Base-by-base conservation (phyloP, 1,140 invertebrate genomes). In the Samia ricini region DNA sequence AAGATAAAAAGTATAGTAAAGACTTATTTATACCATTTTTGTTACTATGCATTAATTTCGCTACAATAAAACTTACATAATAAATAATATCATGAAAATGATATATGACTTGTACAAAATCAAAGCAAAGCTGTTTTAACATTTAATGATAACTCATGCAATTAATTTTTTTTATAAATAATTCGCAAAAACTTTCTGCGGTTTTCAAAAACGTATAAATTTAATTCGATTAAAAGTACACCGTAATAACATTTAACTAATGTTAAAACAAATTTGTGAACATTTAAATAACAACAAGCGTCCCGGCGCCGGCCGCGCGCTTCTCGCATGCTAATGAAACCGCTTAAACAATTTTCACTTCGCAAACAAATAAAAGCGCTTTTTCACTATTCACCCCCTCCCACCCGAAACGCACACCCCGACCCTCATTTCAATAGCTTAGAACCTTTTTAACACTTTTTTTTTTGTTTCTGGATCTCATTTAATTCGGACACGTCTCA, bases 281-380 rank as follows among this genome's bases (percentile, higher is more conserved):
- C 33, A 42, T 42, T 42, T 42, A 42, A 42, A 42, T 42, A 42
- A 42, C 33, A 42, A 42, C 33, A 42, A 26, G 26, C 8, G 26
- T 8, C 12, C 33, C 33, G 1, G 3, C 10, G 10, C 4, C 33
- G 33, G 26, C 26, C 26, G 15, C 1, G 10, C 33, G 12, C 33
- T 4, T 15, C 3, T 3, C 33, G 33, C 33, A 42, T 42, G n/a
- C 33, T 42, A 42, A 42, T 42, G 33, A 42, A 42, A 42, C 33
- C 33, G 33, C 33, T 42, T 42, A 42, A 42, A 42, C 33, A 42
- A 42, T 42, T 42, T 42, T 42, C 33, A 42, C 33, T 42, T 42
- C 33, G 33, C 33, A 42, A 42, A 42, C 33, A 42, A 42, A 42
- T 15, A 42, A 42, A 42, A 42, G 33, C 33, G 33, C 33, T 42